A percentile compares a stretch with the other conserved stretches of the same genome.
Conservation (phyloP, 2,113 vertebrate species). For the chimpanzee (Pan troglodytes) region NHGRI_mPanTro3-v2.1_pri NC_072421.2:127105501-127106000, state of each 20-base stretch:
- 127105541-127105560: slow-evolving; percentile 2
- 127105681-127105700: slow-evolving; percentile 36
- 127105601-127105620: slow-evolving; percentile 39
- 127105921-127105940: neutral
- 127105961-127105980: neutral
- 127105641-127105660: slow-evolving; percentile 62
- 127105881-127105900: neutral
- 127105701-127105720: neutral
- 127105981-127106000: neutral
- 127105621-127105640: slow-evolving; percentile 59
- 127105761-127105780: neutral
- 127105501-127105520: slow-evolving; percentile 14
- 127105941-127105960: neutral
- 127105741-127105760: neutral
- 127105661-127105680: slow-evolving; percentile 57
- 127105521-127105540: neutral
- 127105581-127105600: slow-evolving; percentile 41
- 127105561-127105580: neutral
- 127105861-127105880: neutral
- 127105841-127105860: neutral
- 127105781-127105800: slow-evolving; percentile 2
- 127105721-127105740: neutral
- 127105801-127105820: neutral
- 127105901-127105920: neutral
- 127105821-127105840: neutral